Conservation (phyloP, 2,113 vertebrate genomes). For the Ahaetulla prasina region DNA sequence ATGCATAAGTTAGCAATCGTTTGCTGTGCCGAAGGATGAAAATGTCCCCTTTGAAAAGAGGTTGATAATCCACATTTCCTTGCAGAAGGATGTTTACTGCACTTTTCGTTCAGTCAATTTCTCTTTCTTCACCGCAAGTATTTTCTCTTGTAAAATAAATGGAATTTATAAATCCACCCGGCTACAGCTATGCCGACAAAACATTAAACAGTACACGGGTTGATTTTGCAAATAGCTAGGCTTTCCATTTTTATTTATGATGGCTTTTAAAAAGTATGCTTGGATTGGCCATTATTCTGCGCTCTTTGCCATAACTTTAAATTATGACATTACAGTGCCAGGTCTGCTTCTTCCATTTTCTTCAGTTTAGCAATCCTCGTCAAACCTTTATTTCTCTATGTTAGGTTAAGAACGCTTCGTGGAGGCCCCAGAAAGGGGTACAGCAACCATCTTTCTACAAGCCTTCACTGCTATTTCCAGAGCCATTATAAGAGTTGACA, state of each 20-base stretch:
- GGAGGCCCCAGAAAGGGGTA: neutral
- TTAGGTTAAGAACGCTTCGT: neutral
- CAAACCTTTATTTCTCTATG: neutral
- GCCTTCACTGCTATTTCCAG: neutral
- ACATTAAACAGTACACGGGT: constrained; percentile 15
- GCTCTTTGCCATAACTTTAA: neutral
- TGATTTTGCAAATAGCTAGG: constrained; percentile 29
- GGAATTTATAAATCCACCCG: constrained; percentile 28
- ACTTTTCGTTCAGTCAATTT: neutral
- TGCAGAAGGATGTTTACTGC: constrained; percentile 32
- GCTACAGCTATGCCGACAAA: neutral
- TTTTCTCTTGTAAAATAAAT: constrained; percentile 41
- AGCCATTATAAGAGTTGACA: neutral
- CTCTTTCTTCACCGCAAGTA: constrained; percentile 34
- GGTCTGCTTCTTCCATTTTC: neutral
- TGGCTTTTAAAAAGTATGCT: neutral
- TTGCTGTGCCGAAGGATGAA: constrained; percentile 50
- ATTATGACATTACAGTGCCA: neutral
- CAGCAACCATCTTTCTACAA: neutral
- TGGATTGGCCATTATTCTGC: neutral
- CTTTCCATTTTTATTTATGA: neutral
- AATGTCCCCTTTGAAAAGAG: constrained; percentile 45
- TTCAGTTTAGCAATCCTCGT: neutral
- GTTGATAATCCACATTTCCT: constrained; percentile 24
- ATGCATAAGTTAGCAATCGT: constrained; percentile 25